Evolutionary conservation across 1,140 invertebrate genomes (phyloP).

Genomic region (Macrocentrus cingulum): DNA sequence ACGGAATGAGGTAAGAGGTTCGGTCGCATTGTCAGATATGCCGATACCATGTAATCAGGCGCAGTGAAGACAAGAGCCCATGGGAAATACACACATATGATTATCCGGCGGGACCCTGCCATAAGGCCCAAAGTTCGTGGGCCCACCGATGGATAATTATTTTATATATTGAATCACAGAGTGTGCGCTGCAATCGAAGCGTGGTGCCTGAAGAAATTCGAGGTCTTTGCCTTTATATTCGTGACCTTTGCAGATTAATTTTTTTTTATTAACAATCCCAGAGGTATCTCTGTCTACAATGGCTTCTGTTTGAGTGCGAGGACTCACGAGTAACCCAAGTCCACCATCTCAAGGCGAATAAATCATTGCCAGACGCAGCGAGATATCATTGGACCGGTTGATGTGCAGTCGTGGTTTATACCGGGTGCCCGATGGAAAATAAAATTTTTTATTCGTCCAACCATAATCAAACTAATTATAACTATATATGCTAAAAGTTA

Average conservation of each 20-base stretch:
- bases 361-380: conserved; percentile 54
- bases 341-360: conserved; percentile 56
- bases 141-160: conserved; percentile 37
- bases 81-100: conserved; percentile 55
- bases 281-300: conserved; percentile 50
- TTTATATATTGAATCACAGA: conserved; percentile 38
- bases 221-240: neutral
- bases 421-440: conserved; percentile 22
- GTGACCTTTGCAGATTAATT: neutral
- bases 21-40: conserved; percentile 42
- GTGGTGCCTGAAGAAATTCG: neutral
- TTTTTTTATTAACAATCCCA: no score
- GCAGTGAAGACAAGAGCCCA: conserved; percentile 34
- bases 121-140: conserved; percentile 31
- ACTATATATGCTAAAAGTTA: no score
- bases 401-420: conserved; percentile 42
- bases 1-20: conserved; percentile 1
- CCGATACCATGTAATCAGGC: conserved; percentile 53
- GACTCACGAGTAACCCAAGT: conserved; percentile 52
- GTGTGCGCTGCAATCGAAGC: conserved; percentile 21
- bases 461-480: no score
- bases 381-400: conserved; percentile 58
- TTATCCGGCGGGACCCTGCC: conserved; percentile 33
- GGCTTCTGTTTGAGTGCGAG: conserved; percentile 53
- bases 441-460: no score